A percentile compares a stretch with the other conserved stretches of the same genome.
phyloP scores from a whole-genome alignment of 2,797 vertebrate species.

The Phoebastria nigripes region DNA sequence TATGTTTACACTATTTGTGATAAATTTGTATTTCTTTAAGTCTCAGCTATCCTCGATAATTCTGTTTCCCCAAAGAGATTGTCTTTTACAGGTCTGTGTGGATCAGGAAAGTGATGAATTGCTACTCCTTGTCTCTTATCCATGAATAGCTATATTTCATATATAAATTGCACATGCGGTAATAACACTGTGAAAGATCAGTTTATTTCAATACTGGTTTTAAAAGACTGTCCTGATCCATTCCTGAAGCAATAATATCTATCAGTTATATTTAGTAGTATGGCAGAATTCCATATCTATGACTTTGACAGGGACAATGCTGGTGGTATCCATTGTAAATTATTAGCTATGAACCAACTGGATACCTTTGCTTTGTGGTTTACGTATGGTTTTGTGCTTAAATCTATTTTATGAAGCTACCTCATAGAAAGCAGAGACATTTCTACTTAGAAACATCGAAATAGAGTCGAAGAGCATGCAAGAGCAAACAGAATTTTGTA shows the following conservation, averaged over 20 bases:
- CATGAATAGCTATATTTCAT: background rate
- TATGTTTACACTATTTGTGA: background rate
- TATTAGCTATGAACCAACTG: background rate
- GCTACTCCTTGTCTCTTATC: background rate
- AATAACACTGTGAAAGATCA: background rate
- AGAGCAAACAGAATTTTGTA: background rate
- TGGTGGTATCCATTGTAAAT: background rate
- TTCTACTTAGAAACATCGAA: background rate
- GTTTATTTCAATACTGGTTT: background rate
- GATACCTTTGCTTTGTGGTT: background rate
- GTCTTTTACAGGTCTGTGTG: background rate
- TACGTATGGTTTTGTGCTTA: background rate
- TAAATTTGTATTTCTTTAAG: background rate
- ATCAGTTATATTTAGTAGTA: background rate
- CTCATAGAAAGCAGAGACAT: background rate
- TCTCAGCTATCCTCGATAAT: background rate
- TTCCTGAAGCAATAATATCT: background rate
- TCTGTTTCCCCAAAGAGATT: background rate
- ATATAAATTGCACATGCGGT: background rate
- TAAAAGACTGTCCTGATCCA: background rate
- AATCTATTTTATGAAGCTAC: background rate
- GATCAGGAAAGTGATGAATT: background rate
- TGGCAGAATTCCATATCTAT: background rate
- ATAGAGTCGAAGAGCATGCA: background rate
- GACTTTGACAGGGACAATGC: background rate